These are phyloP conservation scores for Clytia hemisphaerica DNA, from an alignment of 30 jellyfish, hydroid and myxozoan genomes.

Conservation along the genomic window DNA sequence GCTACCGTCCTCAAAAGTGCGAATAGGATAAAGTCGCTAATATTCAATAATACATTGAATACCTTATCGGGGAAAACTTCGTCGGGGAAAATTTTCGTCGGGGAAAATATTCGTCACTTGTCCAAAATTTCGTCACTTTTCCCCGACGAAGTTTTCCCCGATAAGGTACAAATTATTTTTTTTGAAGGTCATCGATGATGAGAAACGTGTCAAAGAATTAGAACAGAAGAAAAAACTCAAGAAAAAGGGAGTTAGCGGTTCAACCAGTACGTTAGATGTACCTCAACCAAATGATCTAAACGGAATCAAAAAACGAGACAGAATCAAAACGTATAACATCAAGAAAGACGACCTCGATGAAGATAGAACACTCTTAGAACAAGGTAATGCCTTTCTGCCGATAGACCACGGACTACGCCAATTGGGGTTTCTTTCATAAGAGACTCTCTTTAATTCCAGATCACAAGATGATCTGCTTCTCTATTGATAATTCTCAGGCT, in stretches of 20 bases:
- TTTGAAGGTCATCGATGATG: conserved; percentile 92
- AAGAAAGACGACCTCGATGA: conserved; percentile 80
- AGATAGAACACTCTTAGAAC: conserved; percentile 56
- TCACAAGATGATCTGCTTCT: no score
- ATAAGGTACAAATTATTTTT: neutral
- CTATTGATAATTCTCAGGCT: no score
- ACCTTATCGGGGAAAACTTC: no score
- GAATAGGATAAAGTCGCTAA: no score
- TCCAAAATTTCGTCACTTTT: no score
- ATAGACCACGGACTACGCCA: neutral
- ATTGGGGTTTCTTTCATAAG: no score
- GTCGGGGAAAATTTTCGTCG: no score
- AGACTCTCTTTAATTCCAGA: no score
- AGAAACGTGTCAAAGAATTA: conserved; percentile 86
- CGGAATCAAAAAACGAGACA: conserved; percentile 69
- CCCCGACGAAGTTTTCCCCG: no score
- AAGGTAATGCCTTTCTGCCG: conserved; percentile 42
- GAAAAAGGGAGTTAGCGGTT: conserved; percentile 29
- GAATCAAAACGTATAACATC: conserved; percentile 42
- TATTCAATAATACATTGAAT: no score
- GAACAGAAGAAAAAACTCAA: conserved; percentile 74
- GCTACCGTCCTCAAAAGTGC: no score
- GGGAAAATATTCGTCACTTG: no score
- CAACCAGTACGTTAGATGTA: conserved; percentile 28
- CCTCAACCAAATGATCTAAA: conserved; percentile 96